Evolutionary conservation across 2,797 vertebrate genomes (phyloP), one percentile per base, ranked within the genome.

Genomic region (Brachyrhaphis roseni): DNA sequence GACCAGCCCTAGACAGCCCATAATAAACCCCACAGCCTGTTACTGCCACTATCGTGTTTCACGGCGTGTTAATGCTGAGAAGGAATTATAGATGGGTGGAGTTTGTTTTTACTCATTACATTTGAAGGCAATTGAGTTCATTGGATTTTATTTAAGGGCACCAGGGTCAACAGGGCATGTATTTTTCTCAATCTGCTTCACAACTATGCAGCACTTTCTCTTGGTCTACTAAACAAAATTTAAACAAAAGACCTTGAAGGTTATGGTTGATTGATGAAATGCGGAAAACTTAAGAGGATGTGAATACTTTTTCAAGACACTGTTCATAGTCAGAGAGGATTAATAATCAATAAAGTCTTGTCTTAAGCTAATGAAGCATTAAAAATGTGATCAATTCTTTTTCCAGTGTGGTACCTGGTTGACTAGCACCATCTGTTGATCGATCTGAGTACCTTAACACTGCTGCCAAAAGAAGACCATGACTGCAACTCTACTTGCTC

Each of bases 401-500:
- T 59, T 51, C 49, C 49, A 47, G 43, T 20, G 23, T 28, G 28
- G 4, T 73, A 46, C 43, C 26, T 46, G 8, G 12, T 15, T 41
- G 72, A 74, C 8, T 59, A 82, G 80, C 80, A 51, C 85, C 86
- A 89, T 51, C 83, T 80, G 71, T 64, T 87, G 86, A 78, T 68
- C 26, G 18, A 73, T 31, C 5, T 23, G 46, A 16, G 49, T 4
- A 74, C n/a, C 10, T 11, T 34, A 66, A 0, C 43, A 64, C 28
- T 46, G 62, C 8, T 47, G 39, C 28, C 28, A 47, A 46, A 20
- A 43, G 36, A 41, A 41, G 39, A 43, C 5, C 23, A n/a, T 11
- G 1, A 45, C 15, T 36, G 20, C 6, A 13, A 36, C 18, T 47
- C 28, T 62, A 43, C 18, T 46, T 62, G 43, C 39, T 28, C 23